Percentiles rank a stretch among this genome's conserved stretches.
phyloP scores from a whole-genome alignment of 64 coral and sea anemone genomes.

The Pachyseris speciosa region DNA sequence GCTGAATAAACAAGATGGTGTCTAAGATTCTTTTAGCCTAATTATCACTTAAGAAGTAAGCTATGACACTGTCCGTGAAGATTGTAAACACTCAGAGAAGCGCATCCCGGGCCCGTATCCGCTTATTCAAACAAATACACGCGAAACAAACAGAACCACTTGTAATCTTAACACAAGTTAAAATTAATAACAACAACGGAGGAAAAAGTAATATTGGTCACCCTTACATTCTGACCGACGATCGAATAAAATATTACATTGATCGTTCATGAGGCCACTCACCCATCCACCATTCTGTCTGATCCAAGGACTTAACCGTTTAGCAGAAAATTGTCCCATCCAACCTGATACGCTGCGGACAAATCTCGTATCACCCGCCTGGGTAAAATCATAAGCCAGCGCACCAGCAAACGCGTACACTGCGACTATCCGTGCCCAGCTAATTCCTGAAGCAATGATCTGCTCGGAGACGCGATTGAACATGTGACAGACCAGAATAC shows the following conservation, averaged over 20 bases:
- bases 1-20: too few species aligned
- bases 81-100: background rate
- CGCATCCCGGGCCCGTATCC: too few species aligned
- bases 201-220: too few species aligned
- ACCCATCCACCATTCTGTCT: conserved; percentile 91
- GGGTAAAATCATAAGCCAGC: conserved; percentile 76
- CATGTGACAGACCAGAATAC: conserved; percentile 78
- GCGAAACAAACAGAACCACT: background rate
- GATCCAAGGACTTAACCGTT: conserved; percentile 74
- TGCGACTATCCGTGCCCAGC: conserved; percentile 80
- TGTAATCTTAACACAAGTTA: background rate
- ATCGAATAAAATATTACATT: too few species aligned
- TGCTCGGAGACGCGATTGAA: conserved; percentile 88
- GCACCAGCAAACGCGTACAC: conserved; percentile 86
- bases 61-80: too few species aligned
- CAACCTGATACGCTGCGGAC: conserved; percentile 62
- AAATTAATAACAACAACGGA: too few species aligned
- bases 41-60: too few species aligned
- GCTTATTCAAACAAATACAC: background rate
- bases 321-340: conserved; percentile 76
- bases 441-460: conserved; percentile 75
- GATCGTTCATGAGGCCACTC: background rate
- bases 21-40: too few species aligned
- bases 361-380: conserved; percentile 62
- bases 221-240: too few species aligned